phyloP scores from a whole-genome alignment of 2,888 invertebrate genomes.

The Sericinus montela region DNA sequence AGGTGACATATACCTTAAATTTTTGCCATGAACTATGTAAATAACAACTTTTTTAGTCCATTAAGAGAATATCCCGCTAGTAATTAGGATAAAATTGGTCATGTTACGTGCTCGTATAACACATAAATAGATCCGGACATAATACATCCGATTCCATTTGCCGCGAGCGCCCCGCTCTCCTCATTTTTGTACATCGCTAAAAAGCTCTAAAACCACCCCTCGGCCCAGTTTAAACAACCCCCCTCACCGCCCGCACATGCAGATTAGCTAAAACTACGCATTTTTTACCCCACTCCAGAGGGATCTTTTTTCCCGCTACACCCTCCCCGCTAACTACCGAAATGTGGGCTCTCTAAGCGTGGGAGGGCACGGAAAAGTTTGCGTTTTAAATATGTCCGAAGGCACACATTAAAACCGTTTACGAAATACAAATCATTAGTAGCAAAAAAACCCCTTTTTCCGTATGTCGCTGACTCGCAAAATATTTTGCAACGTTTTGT shows the following conservation, averaged over 20 bases:
- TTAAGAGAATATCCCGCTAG: conserved; percentile 18
- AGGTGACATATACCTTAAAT: too few species aligned
- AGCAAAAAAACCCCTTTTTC: conserved; percentile 27
- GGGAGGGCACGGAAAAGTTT: conserved; percentile 63
- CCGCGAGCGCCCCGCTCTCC: conserved; percentile 52
- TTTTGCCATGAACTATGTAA: too few species aligned
- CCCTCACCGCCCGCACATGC: conserved; percentile 57
- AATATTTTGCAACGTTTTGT: conserved; percentile 3
- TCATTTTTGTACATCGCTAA: conserved; percentile 77
- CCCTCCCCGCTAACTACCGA: conserved; percentile 68
- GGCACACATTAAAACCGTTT: conserved; percentile 71
- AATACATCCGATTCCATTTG: conserved; percentile 66
- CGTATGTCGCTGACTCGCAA: not conserved
- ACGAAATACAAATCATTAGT: conserved; percentile 70
- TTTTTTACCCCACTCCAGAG: conserved; percentile 78
- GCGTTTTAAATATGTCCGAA: conserved; percentile 78
- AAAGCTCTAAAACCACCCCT: conserved; percentile 71
- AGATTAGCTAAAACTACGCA: conserved; percentile 84
- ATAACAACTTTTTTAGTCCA: too few species aligned
- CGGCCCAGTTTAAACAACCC: conserved; percentile 57
- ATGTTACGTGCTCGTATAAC: conserved; percentile 33
- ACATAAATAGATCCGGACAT: conserved; percentile 78
- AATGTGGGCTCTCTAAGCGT: conserved; percentile 53
- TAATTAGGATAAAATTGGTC: conserved; percentile 25
- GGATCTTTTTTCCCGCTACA: conserved; percentile 56